phyloP scores from a whole-genome alignment of 1,140 invertebrate species.

The Aphelenchoides besseyi region DNA sequence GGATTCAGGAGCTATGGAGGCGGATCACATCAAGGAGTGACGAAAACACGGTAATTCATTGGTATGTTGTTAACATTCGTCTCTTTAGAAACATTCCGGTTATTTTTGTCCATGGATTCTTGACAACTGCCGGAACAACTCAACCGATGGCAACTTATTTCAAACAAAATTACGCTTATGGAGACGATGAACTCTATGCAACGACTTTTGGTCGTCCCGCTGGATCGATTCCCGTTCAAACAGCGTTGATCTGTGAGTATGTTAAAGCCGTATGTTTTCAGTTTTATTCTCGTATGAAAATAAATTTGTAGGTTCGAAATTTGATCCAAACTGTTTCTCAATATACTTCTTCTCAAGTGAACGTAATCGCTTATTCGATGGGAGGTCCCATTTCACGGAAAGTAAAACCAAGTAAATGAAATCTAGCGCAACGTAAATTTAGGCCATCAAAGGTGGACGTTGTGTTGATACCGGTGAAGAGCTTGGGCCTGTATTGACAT shows the following conservation, averaged over 20 bases:
- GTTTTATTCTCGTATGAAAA: neutral
- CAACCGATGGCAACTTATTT: slow-evolving; percentile 7
- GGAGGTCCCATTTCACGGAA: slow-evolving; percentile 38
- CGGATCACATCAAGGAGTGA: neutral
- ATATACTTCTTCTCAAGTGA: slow-evolving; percentile 36
- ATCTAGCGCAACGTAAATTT: neutral
- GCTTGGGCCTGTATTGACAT: slow-evolving; percentile 23
- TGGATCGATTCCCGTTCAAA: neutral
- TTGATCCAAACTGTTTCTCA: slow-evolving; percentile 38
- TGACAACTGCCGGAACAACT: neutral
- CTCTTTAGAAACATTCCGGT: neutral
- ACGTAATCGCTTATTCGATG: slow-evolving; percentile 41
- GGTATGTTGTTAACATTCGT: neutral
- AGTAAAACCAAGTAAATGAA: neutral
- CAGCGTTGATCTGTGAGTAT: neutral
- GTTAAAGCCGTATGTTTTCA: neutral
- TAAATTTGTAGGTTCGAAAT: slow-evolving; percentile 27
- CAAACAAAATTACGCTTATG: slow-evolving; percentile 1
- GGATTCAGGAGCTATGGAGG: too few relatives aligned
- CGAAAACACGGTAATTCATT: neutral
- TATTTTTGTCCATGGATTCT: slow-evolving; percentile 21
- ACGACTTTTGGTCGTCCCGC: slow-evolving; percentile 4
- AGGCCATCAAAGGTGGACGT: slow-evolving; percentile 39
- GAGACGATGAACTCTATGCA: slow-evolving; percentile 5
- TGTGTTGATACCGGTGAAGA: slow-evolving; percentile 40